phyloP scores from a whole-genome alignment of 2,113 vertebrate species.

The Halcyon senegalensis region DNA sequence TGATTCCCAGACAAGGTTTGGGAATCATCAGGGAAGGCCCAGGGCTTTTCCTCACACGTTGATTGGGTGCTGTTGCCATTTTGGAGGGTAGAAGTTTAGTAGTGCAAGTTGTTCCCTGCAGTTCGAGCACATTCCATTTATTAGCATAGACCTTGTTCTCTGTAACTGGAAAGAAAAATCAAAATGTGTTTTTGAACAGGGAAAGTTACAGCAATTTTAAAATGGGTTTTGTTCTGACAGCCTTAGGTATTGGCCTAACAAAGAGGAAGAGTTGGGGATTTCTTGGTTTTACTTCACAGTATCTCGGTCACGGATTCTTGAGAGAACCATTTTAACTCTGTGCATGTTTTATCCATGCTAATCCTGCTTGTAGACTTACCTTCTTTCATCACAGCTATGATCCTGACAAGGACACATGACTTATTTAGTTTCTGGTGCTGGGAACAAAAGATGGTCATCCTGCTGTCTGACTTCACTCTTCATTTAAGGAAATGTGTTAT shows the following conservation, averaged over 20 bases:
- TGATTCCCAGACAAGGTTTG: neutral
- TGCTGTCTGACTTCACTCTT: neutral
- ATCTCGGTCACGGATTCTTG: neutral
- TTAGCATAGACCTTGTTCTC: neutral
- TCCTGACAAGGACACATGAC: neutral
- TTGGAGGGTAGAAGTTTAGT: neutral
- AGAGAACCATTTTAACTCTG: neutral
- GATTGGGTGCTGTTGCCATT: neutral
- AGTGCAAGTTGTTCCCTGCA: neutral
- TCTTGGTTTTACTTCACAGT: neutral
- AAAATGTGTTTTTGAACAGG: neutral
- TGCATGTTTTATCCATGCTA: neutral
- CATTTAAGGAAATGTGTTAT: neutral
- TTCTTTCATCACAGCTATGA: neutral
- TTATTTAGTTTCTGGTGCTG: neutral
- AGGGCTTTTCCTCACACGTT: neutral
- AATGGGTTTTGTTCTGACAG: neutral
- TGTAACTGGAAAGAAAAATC: neutral
- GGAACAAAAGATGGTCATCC: neutral
- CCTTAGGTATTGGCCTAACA: neutral
- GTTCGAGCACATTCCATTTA: neutral
- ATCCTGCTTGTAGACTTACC: neutral
- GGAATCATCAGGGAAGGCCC: neutral
- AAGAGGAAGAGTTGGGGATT: neutral
- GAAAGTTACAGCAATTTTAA: neutral